These are phyloP conservation scores for Alouatta palliata DNA, from an alignment of 2,113 vertebrate species.

Conservation along the genomic window DNA sequence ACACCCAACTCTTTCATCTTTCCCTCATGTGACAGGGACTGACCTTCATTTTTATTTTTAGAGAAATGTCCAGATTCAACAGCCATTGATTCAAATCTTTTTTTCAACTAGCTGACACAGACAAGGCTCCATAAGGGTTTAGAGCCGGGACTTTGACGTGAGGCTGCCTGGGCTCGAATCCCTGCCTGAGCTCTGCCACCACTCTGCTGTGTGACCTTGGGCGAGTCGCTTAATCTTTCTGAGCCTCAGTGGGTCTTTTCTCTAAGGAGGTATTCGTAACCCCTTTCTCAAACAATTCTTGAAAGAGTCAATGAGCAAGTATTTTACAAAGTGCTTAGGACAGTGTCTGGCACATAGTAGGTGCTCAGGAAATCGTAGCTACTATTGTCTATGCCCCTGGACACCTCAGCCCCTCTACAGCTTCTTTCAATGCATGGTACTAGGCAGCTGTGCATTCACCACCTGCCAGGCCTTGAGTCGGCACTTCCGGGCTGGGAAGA, in stretches of 20 bases:
- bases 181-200: background rate
- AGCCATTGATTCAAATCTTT: background rate
- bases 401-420: background rate
- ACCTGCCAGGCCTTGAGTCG: background rate
- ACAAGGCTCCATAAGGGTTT: background rate
- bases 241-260: background rate
- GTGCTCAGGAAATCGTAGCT: fast-evolving
- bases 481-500: background rate
- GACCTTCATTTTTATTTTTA: conserved; percentile 72
- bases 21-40: background rate
- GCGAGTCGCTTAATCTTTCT: background rate
- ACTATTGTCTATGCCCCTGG: background rate
- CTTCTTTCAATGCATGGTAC: background rate
- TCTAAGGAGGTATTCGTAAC: background rate
- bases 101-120: background rate
- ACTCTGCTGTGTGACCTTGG: background rate
- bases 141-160: background rate
- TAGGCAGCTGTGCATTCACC: background rate
- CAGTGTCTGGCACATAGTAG: background rate
- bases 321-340: background rate
- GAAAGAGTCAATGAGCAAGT: background rate
- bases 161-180: background rate
- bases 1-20: conserved; percentile 56
- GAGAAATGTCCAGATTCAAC: conserved; percentile 16
- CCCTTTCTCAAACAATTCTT: background rate